phyloP scores from a whole-genome alignment of 2,888 invertebrate species.

The Brachyptera putata region DNA sequence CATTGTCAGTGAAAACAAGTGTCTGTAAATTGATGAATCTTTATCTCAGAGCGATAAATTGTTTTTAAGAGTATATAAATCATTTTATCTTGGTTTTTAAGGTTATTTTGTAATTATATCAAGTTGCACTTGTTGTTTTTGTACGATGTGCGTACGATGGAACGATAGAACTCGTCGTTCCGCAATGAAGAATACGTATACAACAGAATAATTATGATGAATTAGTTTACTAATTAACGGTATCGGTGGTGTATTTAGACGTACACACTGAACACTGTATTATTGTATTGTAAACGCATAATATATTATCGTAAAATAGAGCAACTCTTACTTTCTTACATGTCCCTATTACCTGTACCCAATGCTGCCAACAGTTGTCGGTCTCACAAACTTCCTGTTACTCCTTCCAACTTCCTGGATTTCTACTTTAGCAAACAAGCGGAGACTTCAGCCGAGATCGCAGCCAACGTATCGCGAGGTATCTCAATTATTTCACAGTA shows the following conservation, averaged over 20 bases:
- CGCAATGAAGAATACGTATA: conserved; percentile 3
- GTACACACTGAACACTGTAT: conserved; percentile 11
- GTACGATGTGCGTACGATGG: conserved; percentile 9
- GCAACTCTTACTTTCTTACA: neutral
- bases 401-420: no score
- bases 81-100: conserved; percentile 19
- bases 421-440: no score
- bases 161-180: no score
- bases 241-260: conserved; percentile 2
- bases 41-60: conserved; percentile 9
- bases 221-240: conserved; percentile 12
- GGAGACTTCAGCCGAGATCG: no score
- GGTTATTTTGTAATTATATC: conserved; percentile 18
- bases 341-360: neutral
- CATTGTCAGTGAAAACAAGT: no score
- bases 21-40: neutral
- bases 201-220: conserved; percentile 2
- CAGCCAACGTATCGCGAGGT: no score
- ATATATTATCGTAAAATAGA: conserved; percentile 28
- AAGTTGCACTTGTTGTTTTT: conserved; percentile 21
- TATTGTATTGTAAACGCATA: conserved; percentile 31
- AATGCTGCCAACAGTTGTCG: no score
- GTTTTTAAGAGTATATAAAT: conserved; percentile 17
- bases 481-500: no score
- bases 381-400: no score